Percentiles rank a stretch among this genome's conserved stretches.
Conservation (phyloP, 2,888 invertebrate species). For the Orthonevra nobilis region DNA sequence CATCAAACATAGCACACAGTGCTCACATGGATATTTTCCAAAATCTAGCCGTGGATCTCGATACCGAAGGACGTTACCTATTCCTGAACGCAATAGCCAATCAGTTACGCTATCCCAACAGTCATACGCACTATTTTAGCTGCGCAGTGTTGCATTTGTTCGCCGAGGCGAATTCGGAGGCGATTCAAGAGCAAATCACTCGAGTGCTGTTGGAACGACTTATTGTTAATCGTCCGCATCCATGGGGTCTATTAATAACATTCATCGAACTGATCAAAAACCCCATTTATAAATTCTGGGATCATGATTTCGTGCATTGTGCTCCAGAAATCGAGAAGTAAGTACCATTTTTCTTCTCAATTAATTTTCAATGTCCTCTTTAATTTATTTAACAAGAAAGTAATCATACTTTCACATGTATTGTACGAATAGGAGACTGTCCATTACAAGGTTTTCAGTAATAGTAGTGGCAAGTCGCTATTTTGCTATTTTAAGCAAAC, state of each 20-base stretch:
- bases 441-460: too few relatives aligned
- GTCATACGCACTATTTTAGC: constrained; percentile 99
- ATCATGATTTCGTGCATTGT: constrained; percentile 99
- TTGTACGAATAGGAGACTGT: too few relatives aligned
- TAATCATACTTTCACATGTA: too few relatives aligned
- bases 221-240: constrained; percentile 99
- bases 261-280: constrained; percentile 99
- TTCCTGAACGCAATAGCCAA: constrained; percentile 99
- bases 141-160: constrained; percentile 98
- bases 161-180: constrained; percentile 97
- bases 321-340: constrained; percentile 99
- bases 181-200: constrained; percentile 99
- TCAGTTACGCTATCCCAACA: constrained; percentile 99
- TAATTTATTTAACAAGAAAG: constrained; percentile 1
- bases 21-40: constrained; percentile 99
- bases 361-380: too few relatives aligned
- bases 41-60: constrained; percentile 98
- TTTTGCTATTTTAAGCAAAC: too few relatives aligned
- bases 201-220: constrained; percentile 96
- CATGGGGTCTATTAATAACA: constrained; percentile 99
- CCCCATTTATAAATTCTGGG: constrained; percentile 99
- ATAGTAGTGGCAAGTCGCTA: too few relatives aligned
- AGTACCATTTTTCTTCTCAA: constrained; percentile 80
- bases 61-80: constrained; percentile 96
- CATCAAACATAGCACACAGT: constrained; percentile 98